A percentile compares a stretch with the other conserved stretches of the same genome.
phyloP scores from a whole-genome alignment of 2,888 invertebrate genomes.

The Drosophila sordidula region DNA sequence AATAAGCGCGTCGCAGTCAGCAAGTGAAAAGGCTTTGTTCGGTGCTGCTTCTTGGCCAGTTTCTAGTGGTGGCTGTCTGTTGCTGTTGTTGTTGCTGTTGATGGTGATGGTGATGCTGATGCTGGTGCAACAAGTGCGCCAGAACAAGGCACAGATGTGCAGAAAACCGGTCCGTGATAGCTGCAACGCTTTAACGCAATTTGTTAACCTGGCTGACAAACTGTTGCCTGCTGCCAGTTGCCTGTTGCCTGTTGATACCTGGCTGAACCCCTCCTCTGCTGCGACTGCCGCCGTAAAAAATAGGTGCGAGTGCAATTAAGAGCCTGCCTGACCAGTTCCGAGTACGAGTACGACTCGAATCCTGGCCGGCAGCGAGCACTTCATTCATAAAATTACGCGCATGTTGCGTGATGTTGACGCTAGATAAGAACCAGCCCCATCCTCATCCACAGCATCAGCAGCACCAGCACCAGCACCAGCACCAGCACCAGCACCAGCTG shows the following conservation, averaged over 20 bases:
- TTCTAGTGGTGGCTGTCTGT: slow-evolving; percentile 24
- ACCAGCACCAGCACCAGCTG: slow-evolving; percentile 15
- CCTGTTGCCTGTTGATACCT: slow-evolving; percentile 14
- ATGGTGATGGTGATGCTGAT: slow-evolving; percentile 32
- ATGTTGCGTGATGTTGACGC: slow-evolving; percentile 75
- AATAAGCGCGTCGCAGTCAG: slow-evolving; percentile 69
- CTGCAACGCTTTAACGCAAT: slow-evolving; percentile 73
- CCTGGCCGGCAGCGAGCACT: slow-evolving; percentile 77
- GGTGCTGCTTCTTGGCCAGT: slow-evolving; percentile 30
- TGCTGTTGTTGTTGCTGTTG: slow-evolving; percentile 18
- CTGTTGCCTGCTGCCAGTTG: slow-evolving; percentile 64
- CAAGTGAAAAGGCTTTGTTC: slow-evolving; percentile 50
- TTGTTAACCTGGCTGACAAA: slow-evolving; percentile 83
- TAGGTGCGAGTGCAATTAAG: slow-evolving; percentile 82
- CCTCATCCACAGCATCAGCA: slow-evolving; percentile 3
- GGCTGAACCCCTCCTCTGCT: slow-evolving; percentile 1
- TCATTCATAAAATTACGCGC: slow-evolving; percentile 81
- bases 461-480: slow-evolving; percentile 21
- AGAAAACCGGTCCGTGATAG: slow-evolving; percentile 67
- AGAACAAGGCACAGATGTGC: slow-evolving; percentile 81
- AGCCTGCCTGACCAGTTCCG: slow-evolving; percentile 64
- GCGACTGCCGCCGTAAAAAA: slow-evolving; percentile 44
- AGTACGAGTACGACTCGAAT: slow-evolving; percentile 49
- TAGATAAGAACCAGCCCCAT: slow-evolving; percentile 64
- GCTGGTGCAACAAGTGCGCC: slow-evolving; percentile 78